Percentiles rank a stretch among this genome's conserved stretches.
These are phyloP conservation scores for Spondyliosoma cantharus DNA, from an alignment of 2,797 vertebrate species.

Conservation along the genomic window DNA sequence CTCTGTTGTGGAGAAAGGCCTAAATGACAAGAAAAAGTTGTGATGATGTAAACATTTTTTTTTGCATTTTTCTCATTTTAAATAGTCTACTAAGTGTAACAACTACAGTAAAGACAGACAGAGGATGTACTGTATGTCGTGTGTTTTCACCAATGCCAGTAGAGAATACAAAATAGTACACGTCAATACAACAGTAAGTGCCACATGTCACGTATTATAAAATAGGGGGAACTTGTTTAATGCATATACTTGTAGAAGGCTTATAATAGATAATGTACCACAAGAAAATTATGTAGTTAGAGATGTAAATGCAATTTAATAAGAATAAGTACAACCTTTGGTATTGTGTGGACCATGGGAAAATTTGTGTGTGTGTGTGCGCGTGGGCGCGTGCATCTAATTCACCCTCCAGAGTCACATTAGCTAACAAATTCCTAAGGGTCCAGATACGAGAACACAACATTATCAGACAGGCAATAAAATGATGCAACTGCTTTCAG, in stretches of 20 bases:
- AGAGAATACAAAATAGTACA: not conserved
- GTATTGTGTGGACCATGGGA: slow-evolving; percentile 3
- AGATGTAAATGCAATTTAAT: not conserved
- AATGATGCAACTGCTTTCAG: slow-evolving; percentile 49
- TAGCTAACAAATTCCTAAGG: slow-evolving; percentile 51
- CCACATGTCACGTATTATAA: not conserved
- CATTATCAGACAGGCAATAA: slow-evolving; percentile 27
- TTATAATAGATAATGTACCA: not conserved
- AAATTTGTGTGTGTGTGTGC: slow-evolving; percentile 13
- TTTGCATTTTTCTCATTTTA: slow-evolving; percentile 3
- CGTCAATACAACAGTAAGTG: not conserved
- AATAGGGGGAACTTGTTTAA: not conserved
- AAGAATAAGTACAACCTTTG: not conserved
- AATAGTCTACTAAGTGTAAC: not conserved
- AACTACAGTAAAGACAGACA: not conserved
- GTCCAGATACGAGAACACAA: slow-evolving; percentile 31
- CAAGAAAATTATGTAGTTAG: not conserved
- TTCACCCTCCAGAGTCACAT: slow-evolving; percentile 52
- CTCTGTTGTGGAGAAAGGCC: slow-evolving; percentile 71
- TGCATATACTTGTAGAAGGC: not conserved
- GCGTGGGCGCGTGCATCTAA: not conserved
- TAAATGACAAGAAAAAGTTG: slow-evolving; percentile 62
- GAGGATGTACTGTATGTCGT: not conserved
- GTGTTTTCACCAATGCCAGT: not conserved
- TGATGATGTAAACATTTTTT: not conserved